Conservation (phyloP, 2,888 invertebrate genomes). For the Drosophila infuscata region DNA sequence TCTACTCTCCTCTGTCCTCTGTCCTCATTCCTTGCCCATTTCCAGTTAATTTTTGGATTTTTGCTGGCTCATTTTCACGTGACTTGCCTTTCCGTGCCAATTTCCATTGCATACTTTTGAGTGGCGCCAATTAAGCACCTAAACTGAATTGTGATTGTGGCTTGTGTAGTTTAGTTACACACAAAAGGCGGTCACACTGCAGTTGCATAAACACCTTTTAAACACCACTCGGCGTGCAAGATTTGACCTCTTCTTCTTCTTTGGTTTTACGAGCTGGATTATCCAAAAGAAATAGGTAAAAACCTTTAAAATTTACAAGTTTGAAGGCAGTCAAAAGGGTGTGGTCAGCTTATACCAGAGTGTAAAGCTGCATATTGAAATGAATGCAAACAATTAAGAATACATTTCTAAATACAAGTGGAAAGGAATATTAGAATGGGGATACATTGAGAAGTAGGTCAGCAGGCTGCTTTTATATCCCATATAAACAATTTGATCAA, state of each 20-base stretch:
- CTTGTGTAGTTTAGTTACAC: slow-evolving; percentile 40
- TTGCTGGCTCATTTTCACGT: slow-evolving; percentile 34
- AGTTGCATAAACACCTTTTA: slow-evolving; percentile 41
- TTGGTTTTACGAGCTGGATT: neutral
- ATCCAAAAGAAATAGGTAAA: neutral
- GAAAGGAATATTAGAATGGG: neutral
- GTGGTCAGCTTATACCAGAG: neutral
- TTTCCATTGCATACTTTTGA: slow-evolving; percentile 66
- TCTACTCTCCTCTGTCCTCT: neutral
- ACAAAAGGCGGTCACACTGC: slow-evolving; percentile 59
- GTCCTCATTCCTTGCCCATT: neutral
- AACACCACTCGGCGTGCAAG: neutral
- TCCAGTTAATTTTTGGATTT: neutral
- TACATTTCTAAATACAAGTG: neutral
- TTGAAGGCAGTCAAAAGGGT: neutral
- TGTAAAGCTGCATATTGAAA: neutral
- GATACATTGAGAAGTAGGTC: neutral
- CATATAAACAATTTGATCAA: neutral
- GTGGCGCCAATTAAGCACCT: slow-evolving; percentile 62
- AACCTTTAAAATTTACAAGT: neutral
- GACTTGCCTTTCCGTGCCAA: slow-evolving; percentile 51
- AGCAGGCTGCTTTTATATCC: neutral
- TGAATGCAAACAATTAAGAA: neutral
- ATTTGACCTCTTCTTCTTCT: neutral
- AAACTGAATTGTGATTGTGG: slow-evolving; percentile 19